These are phyloP conservation scores for Saturnia japonica DNA, from an alignment of 2,888 invertebrate genomes.

Conservation along the genomic window DNA sequence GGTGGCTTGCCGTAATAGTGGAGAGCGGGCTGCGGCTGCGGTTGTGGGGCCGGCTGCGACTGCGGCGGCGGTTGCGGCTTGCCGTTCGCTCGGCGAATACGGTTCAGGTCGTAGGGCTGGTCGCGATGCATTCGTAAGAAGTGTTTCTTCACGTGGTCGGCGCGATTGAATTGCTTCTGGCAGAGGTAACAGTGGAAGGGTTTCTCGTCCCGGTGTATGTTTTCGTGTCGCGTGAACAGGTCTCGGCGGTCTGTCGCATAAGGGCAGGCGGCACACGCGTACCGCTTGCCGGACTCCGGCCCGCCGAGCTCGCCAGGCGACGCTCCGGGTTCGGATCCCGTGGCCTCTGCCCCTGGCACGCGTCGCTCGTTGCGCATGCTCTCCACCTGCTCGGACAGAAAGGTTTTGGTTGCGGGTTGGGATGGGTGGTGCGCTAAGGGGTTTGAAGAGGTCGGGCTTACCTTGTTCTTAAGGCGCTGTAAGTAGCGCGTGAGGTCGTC, in stretches of 20 bases:
- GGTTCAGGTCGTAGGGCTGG: constrained; percentile 92
- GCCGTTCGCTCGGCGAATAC: constrained; percentile 86
- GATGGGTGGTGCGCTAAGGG: not conserved
- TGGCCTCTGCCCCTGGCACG: constrained; percentile 31
- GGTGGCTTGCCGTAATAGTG: constrained; percentile 59
- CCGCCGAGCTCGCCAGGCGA: constrained; percentile 29
- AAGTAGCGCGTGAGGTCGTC: constrained; percentile 88
- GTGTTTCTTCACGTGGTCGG: constrained; percentile 97
- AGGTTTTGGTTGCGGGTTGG: too few species aligned
- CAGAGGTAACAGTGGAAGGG: constrained; percentile 97
- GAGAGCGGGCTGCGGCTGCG: constrained; percentile 35
- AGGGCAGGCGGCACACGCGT: constrained; percentile 93
- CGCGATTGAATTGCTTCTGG: constrained; percentile 95
- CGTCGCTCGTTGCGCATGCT: not conserved
- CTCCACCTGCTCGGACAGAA: not conserved
- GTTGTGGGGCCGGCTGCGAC: constrained; percentile 15
- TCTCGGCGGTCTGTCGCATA: constrained; percentile 96
- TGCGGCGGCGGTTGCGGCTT: constrained; percentile 49
- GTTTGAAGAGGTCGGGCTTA: constrained; percentile 43
- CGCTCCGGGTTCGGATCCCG: constrained; percentile 27
- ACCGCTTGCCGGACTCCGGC: constrained; percentile 83
- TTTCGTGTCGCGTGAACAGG: constrained; percentile 94
- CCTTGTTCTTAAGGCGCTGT: constrained; percentile 85
- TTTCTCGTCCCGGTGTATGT: constrained; percentile 96
- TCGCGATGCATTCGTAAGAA: constrained; percentile 96